These are phyloP conservation scores for Drosophila niveifrons DNA, from an alignment of 2,888 invertebrate genomes.

Conservation along the genomic window DNA sequence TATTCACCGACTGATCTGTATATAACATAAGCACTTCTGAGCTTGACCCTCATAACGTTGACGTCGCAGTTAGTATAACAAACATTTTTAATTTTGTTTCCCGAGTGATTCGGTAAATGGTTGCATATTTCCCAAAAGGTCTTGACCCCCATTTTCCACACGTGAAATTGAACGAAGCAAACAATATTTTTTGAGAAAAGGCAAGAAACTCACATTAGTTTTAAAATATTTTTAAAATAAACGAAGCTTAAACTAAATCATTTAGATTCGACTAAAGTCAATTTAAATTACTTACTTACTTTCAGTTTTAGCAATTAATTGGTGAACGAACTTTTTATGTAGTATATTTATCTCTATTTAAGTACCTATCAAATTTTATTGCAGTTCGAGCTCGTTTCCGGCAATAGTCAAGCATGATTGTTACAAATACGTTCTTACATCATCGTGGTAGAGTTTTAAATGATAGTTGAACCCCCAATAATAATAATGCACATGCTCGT, in stretches of 20 bases:
- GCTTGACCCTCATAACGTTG: background rate
- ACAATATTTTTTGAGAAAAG: background rate
- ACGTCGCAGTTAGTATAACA: background rate
- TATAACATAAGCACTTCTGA: background rate
- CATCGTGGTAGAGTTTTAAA: conserved; percentile 25
- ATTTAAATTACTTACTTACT: conserved; percentile 2
- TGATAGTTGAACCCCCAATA: conserved; percentile 5
- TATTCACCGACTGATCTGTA: background rate
- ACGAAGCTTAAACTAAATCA: background rate
- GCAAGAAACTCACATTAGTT: background rate
- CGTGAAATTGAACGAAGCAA: background rate
- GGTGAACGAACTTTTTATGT: background rate
- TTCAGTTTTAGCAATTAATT: background rate
- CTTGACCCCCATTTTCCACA: background rate
- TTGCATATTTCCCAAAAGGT: background rate
- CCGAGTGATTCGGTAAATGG: background rate
- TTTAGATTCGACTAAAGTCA: background rate
- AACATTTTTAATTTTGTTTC: background rate
- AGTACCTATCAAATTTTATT: conserved; percentile 11
- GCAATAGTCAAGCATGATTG: conserved; percentile 12
- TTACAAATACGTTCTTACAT: conserved; percentile 26
- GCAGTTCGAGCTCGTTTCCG: conserved; percentile 6
- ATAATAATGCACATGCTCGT: background rate
- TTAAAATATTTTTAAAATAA: background rate
- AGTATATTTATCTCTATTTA: background rate